Conservation (phyloP, 2,113 vertebrate species). For the Tor tambroides region DNA sequence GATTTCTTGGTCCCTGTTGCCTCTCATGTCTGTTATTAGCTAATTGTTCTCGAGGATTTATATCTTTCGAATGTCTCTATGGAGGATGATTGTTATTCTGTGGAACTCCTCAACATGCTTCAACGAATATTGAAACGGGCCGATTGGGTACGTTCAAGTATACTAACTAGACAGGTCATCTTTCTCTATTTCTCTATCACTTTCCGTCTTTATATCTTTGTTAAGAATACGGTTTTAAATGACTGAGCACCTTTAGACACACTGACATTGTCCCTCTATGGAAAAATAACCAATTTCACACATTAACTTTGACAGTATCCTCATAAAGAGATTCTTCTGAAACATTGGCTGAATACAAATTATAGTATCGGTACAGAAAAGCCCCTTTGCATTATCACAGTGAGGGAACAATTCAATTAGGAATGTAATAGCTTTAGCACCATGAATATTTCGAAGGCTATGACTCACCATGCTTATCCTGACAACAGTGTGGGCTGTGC, state of each 20-base stretch:
- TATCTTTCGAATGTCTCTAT: constrained; percentile 57
- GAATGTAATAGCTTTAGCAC: background rate
- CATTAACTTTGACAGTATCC: constrained; percentile 39
- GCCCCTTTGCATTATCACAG: background rate
- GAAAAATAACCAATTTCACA: constrained; percentile 42
- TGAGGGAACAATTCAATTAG: background rate
- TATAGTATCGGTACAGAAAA: constrained; percentile 5
- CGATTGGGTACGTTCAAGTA: constrained; percentile 41
- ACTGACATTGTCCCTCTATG: constrained; percentile 48
- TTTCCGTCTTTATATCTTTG: background rate
- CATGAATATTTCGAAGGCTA: background rate
- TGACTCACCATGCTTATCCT: constrained; percentile 8
- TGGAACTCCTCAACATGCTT: constrained; percentile 33
- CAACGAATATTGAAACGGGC: constrained; percentile 44
- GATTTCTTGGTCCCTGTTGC: constrained; percentile 57
- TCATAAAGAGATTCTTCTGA: constrained; percentile 50
- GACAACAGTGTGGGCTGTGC: constrained; percentile 8
- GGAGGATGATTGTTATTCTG: constrained; percentile 57
- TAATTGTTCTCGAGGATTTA: constrained; percentile 64
- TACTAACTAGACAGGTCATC: constrained; percentile 40
- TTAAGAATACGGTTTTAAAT: constrained; percentile 21
- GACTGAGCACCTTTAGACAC: constrained; percentile 53
- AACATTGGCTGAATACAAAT: constrained; percentile 36
- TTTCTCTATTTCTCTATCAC: background rate
- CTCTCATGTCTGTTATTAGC: constrained; percentile 61